Conservation (phyloP, 2,888 invertebrate species). For the Leistus spinibarbis region DNA sequence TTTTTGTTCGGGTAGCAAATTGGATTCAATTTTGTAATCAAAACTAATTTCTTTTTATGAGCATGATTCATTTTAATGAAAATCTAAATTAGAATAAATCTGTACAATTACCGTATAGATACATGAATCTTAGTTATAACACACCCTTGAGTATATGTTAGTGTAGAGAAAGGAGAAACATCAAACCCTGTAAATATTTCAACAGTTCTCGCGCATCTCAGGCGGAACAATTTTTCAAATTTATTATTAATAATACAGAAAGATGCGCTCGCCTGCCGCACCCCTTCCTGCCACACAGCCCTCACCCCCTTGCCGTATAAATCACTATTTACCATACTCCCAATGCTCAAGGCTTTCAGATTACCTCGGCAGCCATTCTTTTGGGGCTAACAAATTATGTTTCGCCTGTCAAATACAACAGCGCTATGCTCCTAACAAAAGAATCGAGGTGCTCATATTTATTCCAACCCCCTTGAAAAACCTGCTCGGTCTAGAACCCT, state of each 20-base stretch:
- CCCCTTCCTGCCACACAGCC: slow-evolving; percentile 1
- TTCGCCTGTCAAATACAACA: slow-evolving; percentile 53
- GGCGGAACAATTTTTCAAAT: slow-evolving; percentile 11
- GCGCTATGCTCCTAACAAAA: slow-evolving; percentile 42
- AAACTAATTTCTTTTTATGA: too few relatives aligned
- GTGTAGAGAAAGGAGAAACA: background rate
- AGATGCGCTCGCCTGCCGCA: slow-evolving; percentile 4
- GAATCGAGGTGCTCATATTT: slow-evolving; percentile 43
- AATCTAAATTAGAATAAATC: background rate
- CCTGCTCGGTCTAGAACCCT: slow-evolving; percentile 2
- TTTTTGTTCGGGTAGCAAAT: too few relatives aligned
- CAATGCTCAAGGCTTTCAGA: slow-evolving; percentile 51
- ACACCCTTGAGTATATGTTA: too few relatives aligned
- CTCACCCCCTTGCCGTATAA: slow-evolving; percentile 44
- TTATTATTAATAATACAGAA: slow-evolving; percentile 25
- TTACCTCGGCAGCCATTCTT: slow-evolving; percentile 44
- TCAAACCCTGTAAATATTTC: slow-evolving; percentile 12
- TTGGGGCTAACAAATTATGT: slow-evolving; percentile 54
- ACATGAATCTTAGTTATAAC: background rate
- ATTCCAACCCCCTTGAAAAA: slow-evolving; percentile 36
- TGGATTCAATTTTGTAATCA: too few relatives aligned
- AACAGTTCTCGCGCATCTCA: slow-evolving; percentile 9
- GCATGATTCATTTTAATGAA: too few relatives aligned
- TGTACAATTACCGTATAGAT: background rate
- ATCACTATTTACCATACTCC: slow-evolving; percentile 53